Evolutionary conservation across 2,797 vertebrate genomes (phyloP), one percentile per base, ranked within the genome.

Genomic region (Ambastaia sidthimunki): DNA sequence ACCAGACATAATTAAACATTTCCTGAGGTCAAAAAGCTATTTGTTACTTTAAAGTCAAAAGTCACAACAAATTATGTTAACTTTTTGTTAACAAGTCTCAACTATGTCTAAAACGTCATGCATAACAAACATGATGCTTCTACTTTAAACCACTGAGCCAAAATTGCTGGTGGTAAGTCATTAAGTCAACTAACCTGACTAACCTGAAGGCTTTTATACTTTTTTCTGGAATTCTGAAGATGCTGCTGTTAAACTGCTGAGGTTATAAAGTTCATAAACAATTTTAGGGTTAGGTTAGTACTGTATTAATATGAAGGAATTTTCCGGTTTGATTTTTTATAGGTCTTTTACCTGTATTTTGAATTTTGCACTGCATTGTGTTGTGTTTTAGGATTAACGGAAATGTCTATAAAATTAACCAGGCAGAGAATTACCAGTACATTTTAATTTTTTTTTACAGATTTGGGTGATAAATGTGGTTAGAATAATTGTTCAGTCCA

Each of bases 1-100:
- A 59, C 21, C 69, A 80, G 82, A 48, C 63, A 70, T 77, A 47
- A 69, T 81, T 60, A 84, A 78, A 16, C 50, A 74, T 66, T 59
- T 77, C 80, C 74, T 69, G 69, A 62, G 70, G 74, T 69, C 75
- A 16, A 44, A 16, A 19, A 73, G 52, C 69, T 57, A 82, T 25
- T 77, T 82, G 52, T 41, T 5, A 13, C 57, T 55, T 44, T 13
- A 15, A 19, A 52, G 60, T 71, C 71, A 41, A n/a, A 37, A 50
- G 50, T 28, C 21, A 60, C 21, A 82, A 34, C 2, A 9, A 63
- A 57, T 54, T 23, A 50, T 60, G 48, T 81, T 41, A 21, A 4
- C 57, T 74, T 74, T 28, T 16, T 52, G 55, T 50, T 34, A 47
- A 31, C 57, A 63, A 37, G 37, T 28, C 54, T 19, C 54, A 57